These are phyloP conservation scores for Malaclemys terrapin DNA, from an alignment of 2,113 vertebrate genomes.

Conservation along the genomic window DNA sequence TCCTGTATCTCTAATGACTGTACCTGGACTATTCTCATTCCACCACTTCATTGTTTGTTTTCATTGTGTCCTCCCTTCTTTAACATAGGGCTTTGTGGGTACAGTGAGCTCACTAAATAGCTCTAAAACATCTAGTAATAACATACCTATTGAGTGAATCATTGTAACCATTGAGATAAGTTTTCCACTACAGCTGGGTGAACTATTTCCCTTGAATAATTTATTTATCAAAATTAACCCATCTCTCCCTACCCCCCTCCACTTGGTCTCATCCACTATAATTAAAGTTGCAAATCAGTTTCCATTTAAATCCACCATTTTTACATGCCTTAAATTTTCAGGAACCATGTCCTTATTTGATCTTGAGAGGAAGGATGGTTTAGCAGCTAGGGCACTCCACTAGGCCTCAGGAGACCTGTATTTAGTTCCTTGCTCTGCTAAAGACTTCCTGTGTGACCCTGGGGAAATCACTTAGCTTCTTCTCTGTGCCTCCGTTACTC, in stretches of 20 bases:
- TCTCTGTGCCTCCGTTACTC: background rate
- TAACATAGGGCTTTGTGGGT: slow-evolving; percentile 59
- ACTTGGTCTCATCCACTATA: background rate
- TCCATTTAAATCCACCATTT: background rate
- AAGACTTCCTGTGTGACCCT: background rate
- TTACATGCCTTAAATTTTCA: background rate
- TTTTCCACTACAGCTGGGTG: slow-evolving; percentile 5
- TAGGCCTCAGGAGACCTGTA: background rate
- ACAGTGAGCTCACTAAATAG: slow-evolving; percentile 61
- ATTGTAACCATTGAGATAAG: background rate
- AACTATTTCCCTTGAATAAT: background rate
- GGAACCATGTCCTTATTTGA: background rate
- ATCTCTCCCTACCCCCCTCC: background rate
- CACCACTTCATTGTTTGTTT: slow-evolving; percentile 52
- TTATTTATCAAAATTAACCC: slow-evolving; percentile 5
- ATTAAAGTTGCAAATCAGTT: background rate
- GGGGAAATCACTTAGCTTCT: background rate
- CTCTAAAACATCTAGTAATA: slow-evolving; percentile 43
- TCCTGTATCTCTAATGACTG: slow-evolving; percentile 44
- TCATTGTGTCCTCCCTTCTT: slow-evolving; percentile 45
- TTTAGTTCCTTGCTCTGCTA: background rate
- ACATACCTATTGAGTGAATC: slow-evolving; percentile 39
- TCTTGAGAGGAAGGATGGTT: background rate
- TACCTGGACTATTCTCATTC: slow-evolving; percentile 10
- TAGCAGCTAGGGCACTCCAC: background rate